Conservation (phyloP, 2,113 vertebrate species). For the Oxygymnocypris stewartii region DNA sequence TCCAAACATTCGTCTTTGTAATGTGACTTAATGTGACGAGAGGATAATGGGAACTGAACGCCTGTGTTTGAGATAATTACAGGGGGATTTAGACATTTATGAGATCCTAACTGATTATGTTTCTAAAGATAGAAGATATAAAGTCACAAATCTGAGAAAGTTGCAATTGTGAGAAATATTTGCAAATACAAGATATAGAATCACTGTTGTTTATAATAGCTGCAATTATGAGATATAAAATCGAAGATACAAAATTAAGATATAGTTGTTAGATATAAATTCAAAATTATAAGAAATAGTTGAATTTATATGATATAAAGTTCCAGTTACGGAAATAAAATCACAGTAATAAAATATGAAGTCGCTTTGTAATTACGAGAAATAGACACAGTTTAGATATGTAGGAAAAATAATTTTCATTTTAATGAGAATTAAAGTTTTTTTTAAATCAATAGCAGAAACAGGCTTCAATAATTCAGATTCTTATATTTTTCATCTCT, state of each 20-base stretch:
- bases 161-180: background rate
- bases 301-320: too few relatives aligned
- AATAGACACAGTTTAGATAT: background rate
- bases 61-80: background rate
- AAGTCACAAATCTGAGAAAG: background rate
- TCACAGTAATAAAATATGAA: too few relatives aligned
- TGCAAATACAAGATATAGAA: background rate
- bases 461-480: background rate
- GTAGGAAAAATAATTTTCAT: background rate
- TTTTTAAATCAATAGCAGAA: background rate
- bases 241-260: too few relatives aligned
- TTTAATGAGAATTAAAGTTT: background rate
- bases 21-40: background rate
- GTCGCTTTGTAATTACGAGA: background rate
- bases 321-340: too few relatives aligned
- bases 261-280: too few relatives aligned
- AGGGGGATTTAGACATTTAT: background rate
- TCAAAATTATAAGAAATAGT: too few relatives aligned
- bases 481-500: background rate
- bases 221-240: background rate
- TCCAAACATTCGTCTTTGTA: conserved; percentile 6
- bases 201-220: too few relatives aligned
- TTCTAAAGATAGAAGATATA: background rate
- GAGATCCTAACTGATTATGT: background rate
- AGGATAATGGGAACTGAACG: background rate